Base-by-base conservation (phyloP, 2,113 vertebrate species). In the Plecotus auritus region DNA sequence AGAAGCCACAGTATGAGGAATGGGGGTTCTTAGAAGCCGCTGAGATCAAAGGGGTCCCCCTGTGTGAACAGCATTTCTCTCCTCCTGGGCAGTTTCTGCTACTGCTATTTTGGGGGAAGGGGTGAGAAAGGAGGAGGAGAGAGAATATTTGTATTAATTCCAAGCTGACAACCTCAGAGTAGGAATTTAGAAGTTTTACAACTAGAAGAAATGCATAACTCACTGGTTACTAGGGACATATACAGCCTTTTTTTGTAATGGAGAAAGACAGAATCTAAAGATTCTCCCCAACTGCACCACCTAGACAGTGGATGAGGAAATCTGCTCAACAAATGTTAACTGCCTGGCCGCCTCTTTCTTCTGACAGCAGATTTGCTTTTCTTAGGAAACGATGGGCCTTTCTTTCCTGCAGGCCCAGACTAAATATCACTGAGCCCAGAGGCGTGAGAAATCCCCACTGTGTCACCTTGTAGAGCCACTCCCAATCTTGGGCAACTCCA, bases 1-100 rank as follows among this genome's bases (percentile, higher is more conserved):
- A 95, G 95, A 97, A 97, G 92, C 96, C 97, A 93, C 96, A 97
- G 95, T 78, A 95, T 97, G 92, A 96, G 69, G 54, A 95, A 88
- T 45, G 16, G 88, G 42, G 42, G 20, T 94, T 88, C 95, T 97
- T 73, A 94, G 96, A 97, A 97, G 85, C 59, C 1, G 0, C 90
- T 92, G 92, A 95, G 95, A 95, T 97, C 96, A 97, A 95, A 97
- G 86, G n/a, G 61, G 49, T 70, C 78, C n/a, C 85, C 81, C 92
- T 66, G 88, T 85, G 69, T 64, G 96, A 95, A 95, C 85, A 97
- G 88, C 54, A 72, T 92, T 82, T 93, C 69, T 94, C 78, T 97
- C 94, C 95, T 96, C 85, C 88, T 88, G 73, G 73, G 88, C 72
- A 74, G 72, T 77, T 95, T 97, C 82, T 90, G 82, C 69, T 92